Evolutionary conservation across 2,797 vertebrate species (phyloP).

Genomic region (Neomorphus geoffroyi): DNA sequence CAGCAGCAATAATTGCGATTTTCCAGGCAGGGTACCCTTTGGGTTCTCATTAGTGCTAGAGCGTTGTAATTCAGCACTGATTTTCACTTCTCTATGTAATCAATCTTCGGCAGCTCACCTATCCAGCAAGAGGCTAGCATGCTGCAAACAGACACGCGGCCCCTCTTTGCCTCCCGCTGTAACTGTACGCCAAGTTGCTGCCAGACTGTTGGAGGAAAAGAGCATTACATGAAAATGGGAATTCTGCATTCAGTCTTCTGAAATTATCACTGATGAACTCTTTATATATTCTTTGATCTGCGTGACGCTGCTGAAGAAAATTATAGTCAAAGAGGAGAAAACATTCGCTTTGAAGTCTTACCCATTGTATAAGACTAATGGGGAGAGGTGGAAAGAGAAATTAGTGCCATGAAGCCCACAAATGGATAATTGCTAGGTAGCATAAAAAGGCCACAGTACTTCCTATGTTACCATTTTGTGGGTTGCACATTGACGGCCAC

Average conservation of each 20-base stretch:
- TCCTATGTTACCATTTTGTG: background rate
- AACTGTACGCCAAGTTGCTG: background rate
- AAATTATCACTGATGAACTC: background rate
- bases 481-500: background rate
- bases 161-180: background rate
- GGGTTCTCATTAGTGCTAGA: conserved; percentile 24
- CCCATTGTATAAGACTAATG: background rate
- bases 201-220: background rate
- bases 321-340: background rate
- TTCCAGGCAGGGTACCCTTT: background rate
- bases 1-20: conserved; percentile 20
- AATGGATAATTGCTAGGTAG: background rate
- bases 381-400: background rate
- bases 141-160: background rate
- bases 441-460: background rate
- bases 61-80: background rate
- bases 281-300: background rate
- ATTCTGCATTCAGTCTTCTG: background rate
- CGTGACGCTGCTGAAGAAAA: background rate
- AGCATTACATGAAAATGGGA: background rate
- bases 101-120: background rate
- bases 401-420: background rate
- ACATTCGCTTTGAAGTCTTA: background rate
- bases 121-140: background rate
- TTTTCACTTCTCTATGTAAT: conserved; percentile 1